Base-by-base conservation (phyloP, 2,888 invertebrate genomes). In the Erynnis tages region DNA sequence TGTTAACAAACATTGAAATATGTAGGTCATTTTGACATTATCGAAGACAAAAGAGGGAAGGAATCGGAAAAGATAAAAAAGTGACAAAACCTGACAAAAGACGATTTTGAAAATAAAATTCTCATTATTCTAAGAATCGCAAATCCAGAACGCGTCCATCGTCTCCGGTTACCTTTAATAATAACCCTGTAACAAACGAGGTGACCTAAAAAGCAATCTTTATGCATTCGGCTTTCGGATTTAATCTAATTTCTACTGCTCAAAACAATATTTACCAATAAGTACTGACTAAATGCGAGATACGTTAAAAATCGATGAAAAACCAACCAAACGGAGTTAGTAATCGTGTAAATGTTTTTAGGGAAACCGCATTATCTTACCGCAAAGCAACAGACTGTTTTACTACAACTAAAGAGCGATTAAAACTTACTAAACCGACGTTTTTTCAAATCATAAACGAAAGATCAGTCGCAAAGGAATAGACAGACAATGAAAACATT, bases 91-190 rank as follows among this genome's bases (percentile, higher is more conserved):
- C n/a, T n/a, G n/a, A n/a, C n/a, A n/a, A 21, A 43, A 53, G 35
- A 53, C 45, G 49, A 54, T 56, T 55, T 57, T 55, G 54, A 59
- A 60, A 60, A 50, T 61, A 59, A 58, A 48, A 53, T 58, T 57
- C 44, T 54, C 46, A 38, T 53, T 53, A 7, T 80, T 78, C 76
- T 58, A 25, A 66, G 75, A 74, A 76, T 47, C 45, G 54, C 46
- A 58, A 60, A 71, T 67, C 61, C 61, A 61, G 65, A 62, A 50
- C 71, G 63, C 63, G 61, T 62, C 54, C 54, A 45, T 44, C 57
- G 55, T 71, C 66, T 77, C 66, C 65, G 60, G 73, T 79, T 78
- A 73, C 79, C 67, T 43, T 67, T 65, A 66, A 67, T 69, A 69
- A 69, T 72, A 71, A 71, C 65, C 62, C 57, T 62, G 57, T 60